Percentiles rank a stretch among this genome's conserved stretches.
Evolutionary conservation across 2,113 vertebrate genomes (phyloP).

Genomic region (Turdus rufiventris): DNA sequence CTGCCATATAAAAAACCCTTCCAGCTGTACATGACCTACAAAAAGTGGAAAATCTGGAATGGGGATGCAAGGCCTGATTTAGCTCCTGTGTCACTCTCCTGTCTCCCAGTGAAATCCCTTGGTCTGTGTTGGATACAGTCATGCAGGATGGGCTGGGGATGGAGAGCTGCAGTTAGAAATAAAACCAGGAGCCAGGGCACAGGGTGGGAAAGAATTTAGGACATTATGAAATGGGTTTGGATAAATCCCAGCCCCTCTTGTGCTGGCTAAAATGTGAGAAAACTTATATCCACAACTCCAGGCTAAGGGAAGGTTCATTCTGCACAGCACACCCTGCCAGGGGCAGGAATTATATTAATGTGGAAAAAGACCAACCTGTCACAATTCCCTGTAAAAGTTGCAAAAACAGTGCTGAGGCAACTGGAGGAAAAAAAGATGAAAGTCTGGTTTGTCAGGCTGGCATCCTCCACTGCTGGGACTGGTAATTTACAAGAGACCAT

Average conservation of each 20-base stretch:
- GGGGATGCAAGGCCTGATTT: not conserved
- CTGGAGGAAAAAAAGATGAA: not conserved
- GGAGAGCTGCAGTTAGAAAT: not conserved
- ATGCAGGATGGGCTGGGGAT: not conserved
- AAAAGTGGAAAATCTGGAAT: not conserved
- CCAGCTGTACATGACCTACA: fast-evolving
- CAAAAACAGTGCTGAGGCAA: not conserved
- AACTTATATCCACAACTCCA: fast-evolving
- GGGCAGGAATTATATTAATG: not conserved
- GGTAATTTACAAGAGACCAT: not conserved
- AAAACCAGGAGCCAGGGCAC: not conserved
- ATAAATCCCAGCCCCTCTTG: not conserved
- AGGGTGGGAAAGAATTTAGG: not conserved
- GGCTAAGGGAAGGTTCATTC: not conserved
- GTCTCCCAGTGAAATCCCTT: not conserved
- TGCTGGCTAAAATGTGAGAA: not conserved
- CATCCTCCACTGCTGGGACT: not conserved
- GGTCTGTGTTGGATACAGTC: fast-evolving
- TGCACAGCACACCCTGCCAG: not conserved
- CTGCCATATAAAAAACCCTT: not conserved
- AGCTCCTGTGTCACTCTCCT: not conserved
- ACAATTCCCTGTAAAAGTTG: not conserved
- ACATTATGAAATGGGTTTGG: not conserved
- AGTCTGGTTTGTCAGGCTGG: not conserved
- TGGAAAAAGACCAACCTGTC: not conserved